Base-by-base conservation (phyloP, 2,888 invertebrate species). In the Meliscaeva auricollis region DNA sequence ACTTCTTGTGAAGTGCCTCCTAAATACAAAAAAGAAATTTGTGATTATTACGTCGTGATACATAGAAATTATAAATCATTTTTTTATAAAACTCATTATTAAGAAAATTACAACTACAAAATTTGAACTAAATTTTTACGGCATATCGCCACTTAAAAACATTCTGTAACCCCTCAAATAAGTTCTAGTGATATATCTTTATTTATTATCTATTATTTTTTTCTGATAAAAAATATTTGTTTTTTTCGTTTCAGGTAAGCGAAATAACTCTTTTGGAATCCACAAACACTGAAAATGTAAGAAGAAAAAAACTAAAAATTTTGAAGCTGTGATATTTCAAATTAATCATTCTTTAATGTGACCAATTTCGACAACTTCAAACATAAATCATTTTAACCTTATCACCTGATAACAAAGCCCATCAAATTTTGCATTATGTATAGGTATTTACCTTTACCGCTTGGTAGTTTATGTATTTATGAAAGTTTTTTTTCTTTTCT, bases 181-280 rank as follows among this genome's bases (percentile, higher is more conserved):
- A 26, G 0, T 54, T 15, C 30, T 54, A 30, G 54, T 54, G 54
- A 56, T 32, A 56, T 17, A 11, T 38, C 7, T 13, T 8, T 38
- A 38, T 38, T 38, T 13, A 9, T 3, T 38, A 11, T 15, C n/a
- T 44, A 3, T 15, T 5, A 44, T 5, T 13, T 15, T 50, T 22
- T 13, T 50, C 22, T 50, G 20, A 22, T 50, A 22, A 8, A 20
- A 9, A 20, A 3, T 32, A 17, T 2, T 56, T 64, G 56, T 8
- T 38, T 38, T 22, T 68, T 26, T 44, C 68, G 1, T 80, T 80
- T 62, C 74, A 80, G 68, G 74, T 74, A 80, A 15, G 68, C 20
- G 26, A 35, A 46, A 35, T 13, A 17, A 32, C 5, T 44, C 13
- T 0, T 6, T 26, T 7, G 17, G 15, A 1, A 1, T 1, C 17